These are phyloP conservation scores for Tautogolabrus adspersus DNA, from an alignment of 2,113 vertebrate genomes.

Conservation along the genomic window DNA sequence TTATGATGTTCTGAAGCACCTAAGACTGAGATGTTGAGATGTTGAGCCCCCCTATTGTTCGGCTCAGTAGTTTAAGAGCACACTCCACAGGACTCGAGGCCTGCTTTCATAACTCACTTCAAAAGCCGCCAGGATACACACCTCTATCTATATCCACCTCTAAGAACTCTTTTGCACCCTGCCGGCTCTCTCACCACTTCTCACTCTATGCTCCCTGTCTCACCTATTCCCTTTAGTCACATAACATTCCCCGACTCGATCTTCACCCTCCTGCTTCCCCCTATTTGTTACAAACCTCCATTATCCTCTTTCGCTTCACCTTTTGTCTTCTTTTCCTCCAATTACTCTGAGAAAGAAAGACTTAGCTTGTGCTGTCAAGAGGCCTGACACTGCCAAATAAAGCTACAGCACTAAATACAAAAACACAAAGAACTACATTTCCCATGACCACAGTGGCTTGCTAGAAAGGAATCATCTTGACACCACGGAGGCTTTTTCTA, in stretches of 20 bases:
- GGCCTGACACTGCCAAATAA: slow-evolving; percentile 24
- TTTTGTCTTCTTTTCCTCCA: slow-evolving; percentile 13
- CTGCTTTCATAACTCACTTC: slow-evolving; percentile 60
- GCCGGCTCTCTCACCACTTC: slow-evolving; percentile 19
- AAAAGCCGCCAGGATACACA: slow-evolving; percentile 45
- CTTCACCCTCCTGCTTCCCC: neutral
- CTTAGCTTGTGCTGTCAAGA: slow-evolving; percentile 19
- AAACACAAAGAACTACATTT: slow-evolving; percentile 32
- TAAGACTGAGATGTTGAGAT: slow-evolving; percentile 31
- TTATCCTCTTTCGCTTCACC: neutral
- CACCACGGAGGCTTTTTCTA: neutral
- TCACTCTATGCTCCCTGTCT: slow-evolving; percentile 12
- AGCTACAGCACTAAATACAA: neutral
- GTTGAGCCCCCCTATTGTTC: slow-evolving; percentile 43
- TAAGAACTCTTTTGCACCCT: slow-evolving; percentile 32
- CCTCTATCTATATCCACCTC: slow-evolving; percentile 40
- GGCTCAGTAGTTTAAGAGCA: slow-evolving; percentile 41
- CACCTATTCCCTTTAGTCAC: slow-evolving; percentile 21
- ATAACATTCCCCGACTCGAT: slow-evolving; percentile 10
- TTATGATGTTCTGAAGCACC: slow-evolving; percentile 30
- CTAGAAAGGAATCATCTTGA: slow-evolving; percentile 1
- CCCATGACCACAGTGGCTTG: slow-evolving; percentile 9
- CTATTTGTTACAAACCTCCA: neutral
- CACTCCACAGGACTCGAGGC: slow-evolving; percentile 29
- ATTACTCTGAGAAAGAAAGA: slow-evolving; percentile 12